A percentile compares a stretch with the other conserved stretches of the same genome.
phyloP scores from a whole-genome alignment of 2,113 vertebrate species.

The Larimichthys polyactis region DNA sequence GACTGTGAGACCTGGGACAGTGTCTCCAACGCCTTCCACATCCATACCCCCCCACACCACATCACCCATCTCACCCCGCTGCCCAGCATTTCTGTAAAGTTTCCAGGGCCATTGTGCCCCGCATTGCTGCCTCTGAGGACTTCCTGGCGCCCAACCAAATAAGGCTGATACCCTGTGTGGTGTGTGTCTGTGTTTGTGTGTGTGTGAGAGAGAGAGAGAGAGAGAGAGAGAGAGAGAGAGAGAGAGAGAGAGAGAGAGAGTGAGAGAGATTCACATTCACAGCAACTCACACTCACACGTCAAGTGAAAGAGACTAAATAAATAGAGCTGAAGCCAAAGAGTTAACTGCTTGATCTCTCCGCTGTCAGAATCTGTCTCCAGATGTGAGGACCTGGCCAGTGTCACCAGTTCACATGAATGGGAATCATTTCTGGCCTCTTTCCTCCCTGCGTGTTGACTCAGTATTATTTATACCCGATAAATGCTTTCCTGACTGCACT shows the following conservation, averaged over 20 bases:
- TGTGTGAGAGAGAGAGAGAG: not conserved
- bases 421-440: conserved; percentile 83
- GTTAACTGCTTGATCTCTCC: conserved; percentile 39
- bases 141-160: conserved; percentile 72
- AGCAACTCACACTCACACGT: conserved; percentile 7
- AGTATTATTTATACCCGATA: conserved; percentile 92
- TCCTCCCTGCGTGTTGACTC: conserved; percentile 89
- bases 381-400: conserved; percentile 82
- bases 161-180: conserved; percentile 49
- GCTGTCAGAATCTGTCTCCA: conserved; percentile 38
- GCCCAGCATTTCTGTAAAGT: conserved; percentile 55
- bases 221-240: not conserved
- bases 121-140: conserved; percentile 62
- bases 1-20: conserved; percentile 50
- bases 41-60: not conserved
- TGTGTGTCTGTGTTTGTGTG: conserved; percentile 29
- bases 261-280: conserved; percentile 28
- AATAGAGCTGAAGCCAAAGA: conserved; percentile 12
- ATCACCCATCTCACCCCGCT: conserved; percentile 6
- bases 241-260: not conserved
- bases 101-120: conserved; percentile 62
- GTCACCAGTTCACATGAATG: conserved; percentile 87
- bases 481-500: conserved; percentile 90
- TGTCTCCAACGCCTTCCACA: conserved; percentile 21
- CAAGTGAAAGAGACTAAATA: conserved; percentile 32